Evolutionary conservation across 2,113 vertebrate species (phyloP).

Genomic region (Datnioides undecimradiatus): DNA sequence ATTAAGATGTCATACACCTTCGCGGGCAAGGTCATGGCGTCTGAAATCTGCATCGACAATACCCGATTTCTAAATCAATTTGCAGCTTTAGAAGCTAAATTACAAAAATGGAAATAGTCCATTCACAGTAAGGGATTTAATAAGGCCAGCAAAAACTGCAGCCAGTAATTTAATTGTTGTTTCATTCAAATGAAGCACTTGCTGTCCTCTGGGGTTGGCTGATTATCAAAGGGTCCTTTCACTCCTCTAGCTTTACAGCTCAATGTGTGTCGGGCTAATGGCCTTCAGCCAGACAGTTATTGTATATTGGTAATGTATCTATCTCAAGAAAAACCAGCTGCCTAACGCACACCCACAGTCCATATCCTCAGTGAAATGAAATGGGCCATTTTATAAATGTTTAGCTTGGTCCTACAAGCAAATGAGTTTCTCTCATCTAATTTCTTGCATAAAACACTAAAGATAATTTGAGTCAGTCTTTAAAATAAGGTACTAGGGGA

Average conservation of each 20-base stretch:
- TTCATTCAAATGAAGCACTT: conserved; percentile 75
- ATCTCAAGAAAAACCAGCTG: conserved; percentile 44
- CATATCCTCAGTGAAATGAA: conserved; percentile 48
- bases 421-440: conserved; percentile 51
- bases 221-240: conserved; percentile 69
- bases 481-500: conserved; percentile 24
- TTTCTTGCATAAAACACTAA: conserved; percentile 50
- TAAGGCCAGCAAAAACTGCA: conserved; percentile 59
- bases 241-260: conserved; percentile 50
- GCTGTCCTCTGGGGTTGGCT: conserved; percentile 68
- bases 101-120: conserved; percentile 65
- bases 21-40: conserved; percentile 57
- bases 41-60: conserved; percentile 48
- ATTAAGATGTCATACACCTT: conserved; percentile 65
- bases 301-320: conserved; percentile 67
- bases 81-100: conserved; percentile 58
- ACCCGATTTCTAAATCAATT: conserved; percentile 65
- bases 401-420: conserved; percentile 44
- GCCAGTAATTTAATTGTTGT: conserved; percentile 78
- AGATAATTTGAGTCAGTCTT: conserved; percentile 49
- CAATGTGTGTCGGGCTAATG: conserved; percentile 63
- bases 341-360: conserved; percentile 5
- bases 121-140: conserved; percentile 67
- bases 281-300: conserved; percentile 56
- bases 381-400: conserved; percentile 61